Base-by-base conservation (phyloP, 2,888 invertebrate genomes). In the Pegoplata infirma region DNA sequence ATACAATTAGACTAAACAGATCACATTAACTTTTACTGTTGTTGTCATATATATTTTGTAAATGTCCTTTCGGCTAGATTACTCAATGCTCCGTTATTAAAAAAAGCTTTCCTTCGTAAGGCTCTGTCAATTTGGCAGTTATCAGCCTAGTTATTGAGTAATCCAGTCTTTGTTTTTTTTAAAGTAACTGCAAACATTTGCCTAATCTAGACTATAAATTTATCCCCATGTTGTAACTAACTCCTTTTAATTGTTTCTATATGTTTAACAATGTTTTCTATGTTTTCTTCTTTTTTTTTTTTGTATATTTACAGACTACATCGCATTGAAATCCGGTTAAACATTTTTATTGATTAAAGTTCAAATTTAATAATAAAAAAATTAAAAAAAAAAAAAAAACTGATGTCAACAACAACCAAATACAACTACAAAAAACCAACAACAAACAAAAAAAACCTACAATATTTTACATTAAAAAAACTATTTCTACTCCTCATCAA, bases 311-410 rank as follows among this genome's bases (percentile, higher is more conserved):
- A 82, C 88, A 89, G 88, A 87, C 84, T 83, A 82, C 87, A 84
- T 85, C 86, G 84, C 85, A 88, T 84, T 88, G 86, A 86, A 82
- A 82, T 79, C 76, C 81, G 85, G 86, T 86, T 86, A 86, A 53
- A 76, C 66, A 78, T 69, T 86, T 86, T 87, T 85, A 86, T 87
- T 88, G 85, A 87, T 40, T 85, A 87, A 88, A 85, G 84, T 83
- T 83, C 84, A 84, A 85, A 84, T 83, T 82, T 82, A 82, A 83
- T 81, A 82, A 83, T 82, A 83, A 81, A 81, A 81, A 83, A 82
- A 82, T 83, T 83, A 82, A 85, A 83, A 81, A 79, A 76, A 82
- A 81, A 77, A 79, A 79, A 79, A 67, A 63, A 78, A 47, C 64
- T 73, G 51, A 78, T 78, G 64, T 73, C 73, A 78, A 79, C 75